A percentile compares a stretch with the other conserved stretches of the same genome.
These are phyloP conservation scores for Diadema setosum DNA, from an alignment of 35 echinoderm and acorn worm genomes.

Conservation along the genomic window DNA sequence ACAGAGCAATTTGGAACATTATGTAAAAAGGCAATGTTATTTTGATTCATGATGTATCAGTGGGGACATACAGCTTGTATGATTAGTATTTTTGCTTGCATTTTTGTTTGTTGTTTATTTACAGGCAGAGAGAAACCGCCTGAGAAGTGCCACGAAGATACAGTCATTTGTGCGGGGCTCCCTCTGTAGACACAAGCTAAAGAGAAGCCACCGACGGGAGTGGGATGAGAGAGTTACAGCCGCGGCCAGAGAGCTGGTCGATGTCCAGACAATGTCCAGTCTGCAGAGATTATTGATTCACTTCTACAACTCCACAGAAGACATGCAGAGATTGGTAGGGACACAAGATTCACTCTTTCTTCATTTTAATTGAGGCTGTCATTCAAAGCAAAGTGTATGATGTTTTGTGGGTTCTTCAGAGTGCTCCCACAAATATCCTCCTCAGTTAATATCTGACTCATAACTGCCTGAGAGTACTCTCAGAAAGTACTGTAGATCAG, in stretches of 20 bases:
- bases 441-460: neutral
- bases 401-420: too few species aligned
- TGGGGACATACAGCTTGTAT: neutral
- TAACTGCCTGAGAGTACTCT: neutral
- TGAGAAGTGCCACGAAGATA: constrained; percentile 40
- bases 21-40: too few species aligned
- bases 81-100: neutral
- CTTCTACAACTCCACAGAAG: constrained; percentile 29
- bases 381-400: too few species aligned
- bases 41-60: too few species aligned
- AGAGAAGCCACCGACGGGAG: neutral
- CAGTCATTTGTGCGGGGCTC: constrained; percentile 69
- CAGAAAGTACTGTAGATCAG: neutral
- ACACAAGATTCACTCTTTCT: neutral
- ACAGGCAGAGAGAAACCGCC: constrained; percentile 33
- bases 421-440: too few species aligned
- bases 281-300: constrained; percentile 28
- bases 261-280: neutral
- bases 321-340: constrained; percentile 59
- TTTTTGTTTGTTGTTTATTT: neutral
- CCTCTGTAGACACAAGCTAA: constrained; percentile 23
- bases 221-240: constrained; percentile 21
- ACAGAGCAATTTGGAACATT: too few species aligned
- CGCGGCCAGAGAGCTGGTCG: neutral
- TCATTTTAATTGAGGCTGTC: too few species aligned